Percentiles rank a stretch among this genome's conserved stretches.
Conservation (phyloP, 2,113 vertebrate species). For the Pedetes capensis region DNA sequence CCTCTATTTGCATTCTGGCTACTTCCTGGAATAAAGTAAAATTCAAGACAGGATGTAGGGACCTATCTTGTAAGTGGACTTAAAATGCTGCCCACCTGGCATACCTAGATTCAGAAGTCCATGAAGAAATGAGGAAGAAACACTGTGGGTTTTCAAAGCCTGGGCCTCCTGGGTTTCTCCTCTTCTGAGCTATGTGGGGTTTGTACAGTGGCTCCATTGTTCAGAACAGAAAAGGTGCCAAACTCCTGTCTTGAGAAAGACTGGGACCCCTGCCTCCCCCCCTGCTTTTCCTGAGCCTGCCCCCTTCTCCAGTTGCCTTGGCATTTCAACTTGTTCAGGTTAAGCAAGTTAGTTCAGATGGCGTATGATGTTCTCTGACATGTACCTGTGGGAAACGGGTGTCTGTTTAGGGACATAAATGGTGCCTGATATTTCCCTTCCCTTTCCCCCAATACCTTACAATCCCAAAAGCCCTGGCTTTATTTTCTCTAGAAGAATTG, state of each 20-base stretch:
- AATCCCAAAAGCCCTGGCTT: not conserved
- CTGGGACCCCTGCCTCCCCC: not conserved
- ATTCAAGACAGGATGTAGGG: not conserved
- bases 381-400: not conserved
- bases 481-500: conserved; percentile 10
- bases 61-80: not conserved
- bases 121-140: not conserved
- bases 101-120: not conserved
- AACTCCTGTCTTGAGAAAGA: not conserved
- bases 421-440: not conserved
- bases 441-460: not conserved
- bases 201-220: conserved; percentile 50
- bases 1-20: not conserved
- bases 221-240: not conserved
- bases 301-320: not conserved
- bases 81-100: not conserved
- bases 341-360: not conserved
- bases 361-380: not conserved
- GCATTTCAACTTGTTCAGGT: conserved; percentile 47
- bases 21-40: not conserved
- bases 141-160: not conserved
- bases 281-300: not conserved
- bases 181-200: not conserved
- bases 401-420: not conserved
- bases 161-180: not conserved